Percentiles rank a stretch among this genome's conserved stretches.
phyloP scores from a whole-genome alignment of 2,113 vertebrate genomes.

The Brevimyrus niger region DNA sequence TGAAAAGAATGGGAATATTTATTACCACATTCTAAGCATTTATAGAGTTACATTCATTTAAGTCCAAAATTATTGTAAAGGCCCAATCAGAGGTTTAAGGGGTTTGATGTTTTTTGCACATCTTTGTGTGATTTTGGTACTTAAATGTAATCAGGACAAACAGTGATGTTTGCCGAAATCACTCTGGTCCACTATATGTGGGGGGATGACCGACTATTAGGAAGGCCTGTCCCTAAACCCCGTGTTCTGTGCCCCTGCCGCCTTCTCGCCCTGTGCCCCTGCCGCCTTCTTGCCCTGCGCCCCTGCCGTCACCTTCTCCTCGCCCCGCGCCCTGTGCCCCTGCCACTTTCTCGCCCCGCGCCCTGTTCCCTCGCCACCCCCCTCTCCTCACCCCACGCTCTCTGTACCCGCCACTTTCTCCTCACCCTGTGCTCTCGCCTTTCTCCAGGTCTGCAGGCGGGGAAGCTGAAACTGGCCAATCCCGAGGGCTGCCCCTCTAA shows the following conservation, averaged over 20 bases:
- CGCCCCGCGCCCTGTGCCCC: not conserved
- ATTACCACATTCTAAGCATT: not conserved
- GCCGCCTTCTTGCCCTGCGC: not conserved
- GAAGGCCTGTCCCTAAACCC: not conserved
- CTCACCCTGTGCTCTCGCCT: not conserved
- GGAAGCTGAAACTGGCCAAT: slow-evolving; percentile 58
- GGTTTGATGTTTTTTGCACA: not conserved
- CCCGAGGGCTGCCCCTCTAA: slow-evolving; percentile 73
- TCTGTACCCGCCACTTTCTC: not conserved
- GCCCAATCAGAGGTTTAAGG: not conserved
- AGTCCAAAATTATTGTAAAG: not conserved
- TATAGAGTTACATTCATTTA: not conserved
- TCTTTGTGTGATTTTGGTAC: not conserved
- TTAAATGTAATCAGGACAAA: not conserved
- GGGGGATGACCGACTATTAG: not conserved
- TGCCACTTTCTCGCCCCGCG: too few relatives aligned
- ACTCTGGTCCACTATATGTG: not conserved
- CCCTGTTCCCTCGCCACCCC: too few relatives aligned
- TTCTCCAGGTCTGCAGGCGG: slow-evolving; percentile 63
- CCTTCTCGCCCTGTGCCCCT: not conserved
- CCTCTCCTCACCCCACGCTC: not conserved
- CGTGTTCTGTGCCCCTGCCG: too few relatives aligned
- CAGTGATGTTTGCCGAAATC: not conserved
- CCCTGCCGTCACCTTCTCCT: not conserved
- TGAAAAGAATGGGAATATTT: not conserved